phyloP scores from a whole-genome alignment of 2,113 vertebrate species.

The Lagopus muta region DNA sequence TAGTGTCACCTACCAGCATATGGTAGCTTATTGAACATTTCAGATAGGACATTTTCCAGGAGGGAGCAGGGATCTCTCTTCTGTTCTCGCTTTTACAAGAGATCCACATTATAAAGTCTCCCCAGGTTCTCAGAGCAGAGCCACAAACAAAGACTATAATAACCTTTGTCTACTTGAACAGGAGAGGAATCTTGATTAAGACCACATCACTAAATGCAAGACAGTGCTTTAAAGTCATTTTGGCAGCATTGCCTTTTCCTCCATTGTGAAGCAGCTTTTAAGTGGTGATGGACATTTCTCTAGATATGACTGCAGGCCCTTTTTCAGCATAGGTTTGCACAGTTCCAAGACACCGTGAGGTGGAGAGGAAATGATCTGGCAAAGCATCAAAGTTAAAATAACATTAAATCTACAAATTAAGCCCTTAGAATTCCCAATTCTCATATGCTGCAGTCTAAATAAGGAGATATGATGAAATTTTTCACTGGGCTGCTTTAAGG shows the following conservation, averaged over 20 bases:
- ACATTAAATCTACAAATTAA: slow-evolving; percentile 68
- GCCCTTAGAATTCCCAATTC: slow-evolving; percentile 72
- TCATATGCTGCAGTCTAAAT: slow-evolving; percentile 45
- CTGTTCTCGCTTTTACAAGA: slow-evolving; percentile 27
- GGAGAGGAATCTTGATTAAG: slow-evolving; percentile 23
- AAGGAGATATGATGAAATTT: slow-evolving; percentile 35
- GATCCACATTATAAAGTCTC: background rate
- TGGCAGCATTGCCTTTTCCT: slow-evolving; percentile 33
- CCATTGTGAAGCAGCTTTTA: slow-evolving; percentile 17
- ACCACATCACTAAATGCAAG: slow-evolving; percentile 17
- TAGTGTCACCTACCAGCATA: slow-evolving; percentile 65
- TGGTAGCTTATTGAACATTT: slow-evolving; percentile 66
- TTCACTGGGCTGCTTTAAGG: slow-evolving; percentile 57
- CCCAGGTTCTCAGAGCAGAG: background rate
- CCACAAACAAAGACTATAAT: background rate
- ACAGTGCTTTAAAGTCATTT: slow-evolving; percentile 12
- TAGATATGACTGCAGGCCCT: slow-evolving; percentile 15
- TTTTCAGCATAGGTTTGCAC: slow-evolving; percentile 11
- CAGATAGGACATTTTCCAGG: slow-evolving; percentile 47
- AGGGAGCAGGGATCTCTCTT: slow-evolving; percentile 38
- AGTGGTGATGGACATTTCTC: background rate
- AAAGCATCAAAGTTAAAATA: slow-evolving; percentile 73
- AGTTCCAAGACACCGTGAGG: slow-evolving; percentile 65
- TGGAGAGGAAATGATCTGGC: slow-evolving; percentile 72
- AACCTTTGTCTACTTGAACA: slow-evolving; percentile 26